A percentile compares a stretch with the other conserved stretches of the same genome.
Conservation (phyloP, 1,140 invertebrate genomes). For the Adoxophyes honmai region DNA sequence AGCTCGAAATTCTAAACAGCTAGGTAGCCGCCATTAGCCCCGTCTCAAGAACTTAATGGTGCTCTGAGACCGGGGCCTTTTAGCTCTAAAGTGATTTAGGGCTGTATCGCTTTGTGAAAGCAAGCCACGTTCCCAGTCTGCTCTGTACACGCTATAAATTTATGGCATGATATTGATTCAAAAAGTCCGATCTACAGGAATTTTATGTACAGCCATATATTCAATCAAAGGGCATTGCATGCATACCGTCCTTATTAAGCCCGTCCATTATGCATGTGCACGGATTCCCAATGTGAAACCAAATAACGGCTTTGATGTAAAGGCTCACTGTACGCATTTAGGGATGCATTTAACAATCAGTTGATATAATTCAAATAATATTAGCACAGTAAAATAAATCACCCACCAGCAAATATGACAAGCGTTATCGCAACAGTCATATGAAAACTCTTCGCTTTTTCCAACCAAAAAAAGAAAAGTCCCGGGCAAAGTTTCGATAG, state of each 20-base stretch:
- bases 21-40: conserved; percentile 54
- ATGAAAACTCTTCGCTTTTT: conserved; percentile 63
- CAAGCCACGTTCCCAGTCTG: not conserved
- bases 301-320: conserved; percentile 14
- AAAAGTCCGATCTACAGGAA: conserved; percentile 1
- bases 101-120: conserved; percentile 12
- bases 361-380: not conserved
- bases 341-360: not conserved
- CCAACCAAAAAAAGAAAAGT: conserved; percentile 68
- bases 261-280: conserved; percentile 14
- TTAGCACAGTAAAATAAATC: not conserved
- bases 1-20: conserved; percentile 29
- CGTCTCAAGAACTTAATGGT: conserved; percentile 68
- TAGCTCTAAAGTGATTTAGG: conserved; percentile 29
- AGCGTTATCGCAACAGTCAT: conserved; percentile 65
- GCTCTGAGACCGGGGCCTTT: conserved; percentile 27
- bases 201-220: conserved; percentile 7
- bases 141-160: conserved; percentile 5
- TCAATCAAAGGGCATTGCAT: conserved; percentile 12
- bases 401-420: conserved; percentile 59
- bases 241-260: conserved; percentile 1
- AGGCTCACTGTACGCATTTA: not conserved
- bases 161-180: conserved; percentile 6
- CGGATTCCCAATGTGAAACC: conserved; percentile 7
- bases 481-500: conserved; percentile 54